Evolutionary conservation across 2,888 invertebrate genomes (phyloP), one percentile per base, ranked within the genome.

Genomic region (Campopleginae sp.): DNA sequence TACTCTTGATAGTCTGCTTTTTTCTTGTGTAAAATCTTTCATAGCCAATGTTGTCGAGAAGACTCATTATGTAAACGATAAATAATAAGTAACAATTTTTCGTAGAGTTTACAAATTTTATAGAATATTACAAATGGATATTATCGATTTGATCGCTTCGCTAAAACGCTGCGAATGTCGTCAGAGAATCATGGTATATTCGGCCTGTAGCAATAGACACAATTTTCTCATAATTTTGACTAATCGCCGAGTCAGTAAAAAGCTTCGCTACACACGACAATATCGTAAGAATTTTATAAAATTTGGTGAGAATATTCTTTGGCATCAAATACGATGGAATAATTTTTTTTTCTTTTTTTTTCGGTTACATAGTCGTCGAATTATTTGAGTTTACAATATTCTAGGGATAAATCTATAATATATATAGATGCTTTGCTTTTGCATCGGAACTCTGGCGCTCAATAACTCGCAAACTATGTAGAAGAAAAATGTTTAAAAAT

Each of bases 71-170:
- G 44, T 42, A 44, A 44, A 66, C 38, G 66, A 63, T 19, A 27
- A 48, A 63, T 27, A 48, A 77, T n/a, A 33, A 80, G 19, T 8
- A 31, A 42, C 23, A 48, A 80, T 65, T 82, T 58, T 46, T 66
- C 42, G 54, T 82, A 87, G 65, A 78, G 70, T 81, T 68, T 79
- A 78, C 68, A 81, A 80, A 79, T 75, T 78, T 84, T 78, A 72
- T 87, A 72, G 54, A 76, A 85, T 81, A 80, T 58, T 58, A 27
- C 27, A 10, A 70, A 58, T 38, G 38, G 74, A 70, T 68, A 76
- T 84, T 63, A 74, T 72, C 42, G 48, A 63, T 63, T 58, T 68
- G 42, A 70, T 68, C 33, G 38, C 46, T 12, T 42, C 51, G 42
- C 27, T 12, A 48, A 71, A 23, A 51, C 7, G 12, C 17, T 61